Conservation (phyloP, 2,797 vertebrate genomes). For the Gastrophryne carolinensis region DNA sequence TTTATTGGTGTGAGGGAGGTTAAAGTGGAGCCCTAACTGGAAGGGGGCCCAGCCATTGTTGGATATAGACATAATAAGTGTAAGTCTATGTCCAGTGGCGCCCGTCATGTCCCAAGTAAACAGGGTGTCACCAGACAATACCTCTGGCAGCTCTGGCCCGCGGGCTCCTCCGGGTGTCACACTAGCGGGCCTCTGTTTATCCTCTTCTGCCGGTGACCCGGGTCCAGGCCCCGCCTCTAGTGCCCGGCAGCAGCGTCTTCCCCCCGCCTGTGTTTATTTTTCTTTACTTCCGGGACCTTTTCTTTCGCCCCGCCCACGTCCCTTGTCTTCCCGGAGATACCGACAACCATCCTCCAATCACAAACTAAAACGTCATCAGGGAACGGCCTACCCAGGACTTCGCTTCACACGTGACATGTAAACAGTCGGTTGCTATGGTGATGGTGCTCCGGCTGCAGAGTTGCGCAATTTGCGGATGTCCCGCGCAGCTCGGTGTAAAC, state of each 20-base stretch:
- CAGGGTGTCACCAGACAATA: background rate
- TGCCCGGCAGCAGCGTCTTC: background rate
- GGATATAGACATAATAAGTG: too few relatives aligned
- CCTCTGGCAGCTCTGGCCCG: background rate
- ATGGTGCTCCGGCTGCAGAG: background rate
- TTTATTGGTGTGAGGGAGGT: too few relatives aligned
- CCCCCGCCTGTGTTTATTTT: conserved; percentile 20
- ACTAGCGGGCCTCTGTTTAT: background rate
- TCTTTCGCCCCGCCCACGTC: background rate
- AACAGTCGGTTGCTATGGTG: conserved; percentile 5
- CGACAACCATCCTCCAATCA: background rate
- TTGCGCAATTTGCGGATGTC: background rate
- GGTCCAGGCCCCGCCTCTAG: background rate
- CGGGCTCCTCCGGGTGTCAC: background rate
- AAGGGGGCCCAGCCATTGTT: too few relatives aligned
- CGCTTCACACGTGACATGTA: background rate
- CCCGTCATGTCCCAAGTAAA: background rate
- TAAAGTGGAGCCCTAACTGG: too few relatives aligned
- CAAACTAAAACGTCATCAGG: background rate
- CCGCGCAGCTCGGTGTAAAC: background rate
- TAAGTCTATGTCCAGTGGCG: too few relatives aligned
- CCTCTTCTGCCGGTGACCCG: background rate
- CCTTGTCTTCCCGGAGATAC: background rate
- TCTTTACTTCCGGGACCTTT: conserved; percentile 22
- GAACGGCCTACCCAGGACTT: background rate